These are phyloP conservation scores for Bugulina stolonifera DNA, from an alignment of 2,888 invertebrate genomes.

Conservation along the genomic window DNA sequence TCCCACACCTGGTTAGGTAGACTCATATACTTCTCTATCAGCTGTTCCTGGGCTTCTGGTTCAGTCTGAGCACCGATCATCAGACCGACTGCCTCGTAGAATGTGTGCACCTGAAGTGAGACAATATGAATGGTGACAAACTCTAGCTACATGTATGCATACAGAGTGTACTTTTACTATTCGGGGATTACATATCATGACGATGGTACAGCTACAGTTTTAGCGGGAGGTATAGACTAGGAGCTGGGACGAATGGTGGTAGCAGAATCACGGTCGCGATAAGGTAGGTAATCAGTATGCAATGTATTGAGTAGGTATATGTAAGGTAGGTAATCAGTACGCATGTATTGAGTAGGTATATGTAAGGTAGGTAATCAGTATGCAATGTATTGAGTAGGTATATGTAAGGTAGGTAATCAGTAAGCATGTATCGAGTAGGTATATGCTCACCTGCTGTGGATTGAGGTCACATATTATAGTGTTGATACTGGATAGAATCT, in stretches of 20 bases:
- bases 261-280: not conserved
- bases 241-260: too few relatives aligned
- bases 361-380: too few relatives aligned
- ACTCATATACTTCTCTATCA: slow-evolving; percentile 95
- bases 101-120: slow-evolving; percentile 70
- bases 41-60: slow-evolving; percentile 78
- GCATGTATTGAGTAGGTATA: not conserved
- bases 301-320: too few relatives aligned
- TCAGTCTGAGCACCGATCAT: slow-evolving; percentile 97
- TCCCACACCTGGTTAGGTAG: slow-evolving; percentile 97
- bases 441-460: slow-evolving; percentile 75
- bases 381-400: too few relatives aligned
- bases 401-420: not conserved
- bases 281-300: too few relatives aligned
- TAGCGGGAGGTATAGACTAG: too few relatives aligned
- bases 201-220: too few relatives aligned
- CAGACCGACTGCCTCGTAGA: slow-evolving; percentile 98
- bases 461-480: slow-evolving; percentile 98
- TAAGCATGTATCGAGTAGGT: not conserved
- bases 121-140: not conserved
- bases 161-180: not conserved
- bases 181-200: not conserved
- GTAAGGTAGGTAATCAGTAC: not conserved
- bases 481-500: slow-evolving; percentile 90
- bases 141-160: not conserved